Conservation (phyloP, 2,113 vertebrate genomes). For the Geothlypis trichas region DNA sequence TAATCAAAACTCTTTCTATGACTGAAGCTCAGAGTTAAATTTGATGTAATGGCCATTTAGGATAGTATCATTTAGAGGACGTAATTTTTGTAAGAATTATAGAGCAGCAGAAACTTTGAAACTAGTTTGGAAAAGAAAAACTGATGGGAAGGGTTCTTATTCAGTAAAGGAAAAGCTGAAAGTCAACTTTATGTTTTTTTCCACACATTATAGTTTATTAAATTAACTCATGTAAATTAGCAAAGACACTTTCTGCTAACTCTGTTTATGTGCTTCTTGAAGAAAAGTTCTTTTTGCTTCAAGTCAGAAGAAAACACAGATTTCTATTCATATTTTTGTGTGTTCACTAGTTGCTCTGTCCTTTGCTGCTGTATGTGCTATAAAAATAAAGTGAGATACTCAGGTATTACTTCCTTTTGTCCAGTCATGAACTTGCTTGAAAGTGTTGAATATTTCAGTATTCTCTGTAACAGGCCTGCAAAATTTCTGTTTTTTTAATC, state of each 20-base stretch:
- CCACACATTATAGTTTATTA: not conserved
- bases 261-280: not conserved
- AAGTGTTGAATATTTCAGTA: not conserved
- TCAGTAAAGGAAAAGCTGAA: not conserved
- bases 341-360: not conserved
- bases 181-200: not conserved
- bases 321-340: not conserved
- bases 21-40: not conserved
- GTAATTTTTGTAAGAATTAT: not conserved
- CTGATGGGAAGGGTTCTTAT: not conserved
- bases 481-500: not conserved
- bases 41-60: not conserved
- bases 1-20: not conserved
- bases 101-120: not conserved
- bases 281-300: not conserved
- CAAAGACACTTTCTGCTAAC: not conserved
- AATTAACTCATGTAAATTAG: conserved; percentile 26
- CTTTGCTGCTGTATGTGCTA: not conserved
- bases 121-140: not conserved
- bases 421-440: not conserved
- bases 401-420: not conserved
- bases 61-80: not conserved
- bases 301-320: not conserved
- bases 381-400: not conserved
- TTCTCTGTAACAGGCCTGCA: not conserved